Evolutionary conservation across 2,888 invertebrate species (phyloP).

Genomic region (Rhodophaea formosa): DNA sequence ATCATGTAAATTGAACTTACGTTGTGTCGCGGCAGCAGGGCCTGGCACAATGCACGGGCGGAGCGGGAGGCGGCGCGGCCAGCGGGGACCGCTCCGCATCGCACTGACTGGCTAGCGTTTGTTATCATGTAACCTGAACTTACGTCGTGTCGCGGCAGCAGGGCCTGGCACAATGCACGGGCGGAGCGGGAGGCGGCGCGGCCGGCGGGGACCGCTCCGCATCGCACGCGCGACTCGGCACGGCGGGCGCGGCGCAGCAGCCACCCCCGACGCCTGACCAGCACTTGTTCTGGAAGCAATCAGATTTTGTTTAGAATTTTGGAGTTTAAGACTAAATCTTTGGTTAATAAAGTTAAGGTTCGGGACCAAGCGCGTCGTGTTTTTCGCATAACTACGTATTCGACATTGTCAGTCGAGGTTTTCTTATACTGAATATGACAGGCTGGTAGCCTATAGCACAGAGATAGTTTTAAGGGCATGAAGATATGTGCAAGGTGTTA

Average conservation of each 20-base stretch:
- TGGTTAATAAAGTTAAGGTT: too few species aligned
- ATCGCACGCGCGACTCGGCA: constrained; percentile 78
- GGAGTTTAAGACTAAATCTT: not conserved
- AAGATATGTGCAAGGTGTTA: too few species aligned
- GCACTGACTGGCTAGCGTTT: constrained; percentile 31
- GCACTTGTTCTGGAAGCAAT: constrained; percentile 63
- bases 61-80: too few species aligned
- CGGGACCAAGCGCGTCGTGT: too few species aligned
- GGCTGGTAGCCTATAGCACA: too few species aligned
- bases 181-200: constrained; percentile 68
- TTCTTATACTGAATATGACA: too few species aligned
- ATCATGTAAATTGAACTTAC: constrained; percentile 42
- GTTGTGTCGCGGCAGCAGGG: too few species aligned
- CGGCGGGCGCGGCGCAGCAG: constrained; percentile 73
- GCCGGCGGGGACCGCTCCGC: constrained; percentile 77
- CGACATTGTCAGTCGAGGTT: too few species aligned
- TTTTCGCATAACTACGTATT: too few species aligned
- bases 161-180: constrained; percentile 67
- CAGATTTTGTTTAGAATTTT: not conserved
- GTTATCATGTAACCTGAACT: constrained; percentile 33
- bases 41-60: too few species aligned
- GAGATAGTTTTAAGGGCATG: too few species aligned
- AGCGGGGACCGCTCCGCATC: too few species aligned
- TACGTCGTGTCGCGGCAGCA: constrained; percentile 70
- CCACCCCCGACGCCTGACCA: constrained; percentile 70